These are phyloP conservation scores for Hemaris fuciformis DNA, from an alignment of 2,888 invertebrate species.

Conservation along the genomic window DNA sequence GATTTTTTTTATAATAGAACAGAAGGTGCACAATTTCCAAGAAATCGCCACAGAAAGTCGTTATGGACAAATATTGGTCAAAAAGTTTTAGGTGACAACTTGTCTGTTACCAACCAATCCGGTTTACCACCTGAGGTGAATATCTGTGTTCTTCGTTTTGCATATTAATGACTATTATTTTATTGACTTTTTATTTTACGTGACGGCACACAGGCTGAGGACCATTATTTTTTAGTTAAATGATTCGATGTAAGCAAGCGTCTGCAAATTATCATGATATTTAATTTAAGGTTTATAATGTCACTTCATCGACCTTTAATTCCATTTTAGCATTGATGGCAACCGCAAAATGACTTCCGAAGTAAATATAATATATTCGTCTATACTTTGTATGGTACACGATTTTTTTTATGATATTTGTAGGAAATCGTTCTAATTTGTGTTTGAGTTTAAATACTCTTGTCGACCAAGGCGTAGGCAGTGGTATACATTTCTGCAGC, in stretches of 20 bases:
- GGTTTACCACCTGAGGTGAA: conserved; percentile 76
- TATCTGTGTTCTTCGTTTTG: conserved; percentile 57
- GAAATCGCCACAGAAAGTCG: conserved; percentile 40
- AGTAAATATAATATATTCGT: too few relatives aligned
- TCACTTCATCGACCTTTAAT: not conserved
- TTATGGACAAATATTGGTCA: conserved; percentile 43
- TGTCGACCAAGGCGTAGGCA: too few relatives aligned
- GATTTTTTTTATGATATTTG: too few relatives aligned
- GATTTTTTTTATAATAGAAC: not conserved
- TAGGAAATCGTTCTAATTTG: too few relatives aligned
- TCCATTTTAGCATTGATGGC: not conserved
- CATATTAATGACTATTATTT: conserved; percentile 70
- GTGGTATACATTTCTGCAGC: too few relatives aligned
- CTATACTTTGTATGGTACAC: too few relatives aligned
- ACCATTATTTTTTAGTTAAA: conserved; percentile 43
- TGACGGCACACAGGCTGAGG: conserved; percentile 29
- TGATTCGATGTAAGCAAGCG: conserved; percentile 13
- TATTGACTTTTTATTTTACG: conserved; percentile 56
- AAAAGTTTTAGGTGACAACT: conserved; percentile 62
- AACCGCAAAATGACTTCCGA: not conserved
- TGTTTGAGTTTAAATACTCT: too few relatives aligned
- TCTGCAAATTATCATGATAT: conserved; percentile 1
- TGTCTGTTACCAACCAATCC: conserved; percentile 73
- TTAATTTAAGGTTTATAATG: conserved; percentile 8
- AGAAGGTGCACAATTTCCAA: conserved; percentile 5